phyloP scores from a whole-genome alignment of 2,888 invertebrate genomes.

The Scaptomyza parva region DNA sequence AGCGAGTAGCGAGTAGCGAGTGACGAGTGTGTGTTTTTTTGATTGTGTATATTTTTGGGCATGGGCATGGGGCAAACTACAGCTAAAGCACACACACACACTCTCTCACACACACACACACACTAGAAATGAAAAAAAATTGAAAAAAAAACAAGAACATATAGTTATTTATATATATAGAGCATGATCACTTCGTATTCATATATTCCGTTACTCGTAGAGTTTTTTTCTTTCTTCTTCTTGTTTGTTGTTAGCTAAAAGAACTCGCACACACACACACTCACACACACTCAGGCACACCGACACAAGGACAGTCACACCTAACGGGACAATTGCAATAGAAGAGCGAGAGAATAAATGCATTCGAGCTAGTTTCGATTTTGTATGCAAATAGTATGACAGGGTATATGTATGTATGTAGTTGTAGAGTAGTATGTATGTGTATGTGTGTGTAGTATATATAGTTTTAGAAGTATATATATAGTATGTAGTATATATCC shows the following conservation, averaged over 20 bases:
- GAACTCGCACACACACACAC: background rate
- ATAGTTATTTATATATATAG: background rate
- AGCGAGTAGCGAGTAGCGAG: conserved; percentile 3
- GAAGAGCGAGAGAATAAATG: conserved; percentile 26
- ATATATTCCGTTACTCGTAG: conserved; percentile 12
- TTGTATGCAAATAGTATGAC: conserved; percentile 2
- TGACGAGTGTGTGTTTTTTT: conserved; percentile 6
- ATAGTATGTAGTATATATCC: conserved; percentile 13
- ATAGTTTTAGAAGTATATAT: conserved; percentile 15
- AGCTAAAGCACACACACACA: conserved; percentile 1
- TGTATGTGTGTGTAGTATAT: background rate
- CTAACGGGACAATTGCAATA: conserved; percentile 16
- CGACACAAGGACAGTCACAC: conserved; percentile 4
- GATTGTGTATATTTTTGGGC: conserved; percentile 10
- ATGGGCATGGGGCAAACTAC: conserved; percentile 4
- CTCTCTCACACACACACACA: conserved; percentile 4
- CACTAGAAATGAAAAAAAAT: conserved; percentile 16
- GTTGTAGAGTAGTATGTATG: too few relatives aligned
- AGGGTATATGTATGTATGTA: conserved; percentile 1
- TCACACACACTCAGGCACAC: conserved; percentile 7
- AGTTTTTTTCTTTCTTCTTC: background rate
- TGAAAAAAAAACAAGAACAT: conserved; percentile 15
- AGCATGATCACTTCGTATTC: conserved; percentile 17
- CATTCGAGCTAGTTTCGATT: conserved; percentile 15
- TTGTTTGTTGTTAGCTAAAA: conserved; percentile 14